Conservation (phyloP, 2,113 vertebrate genomes). For the Pomatostomus ruficeps region DNA sequence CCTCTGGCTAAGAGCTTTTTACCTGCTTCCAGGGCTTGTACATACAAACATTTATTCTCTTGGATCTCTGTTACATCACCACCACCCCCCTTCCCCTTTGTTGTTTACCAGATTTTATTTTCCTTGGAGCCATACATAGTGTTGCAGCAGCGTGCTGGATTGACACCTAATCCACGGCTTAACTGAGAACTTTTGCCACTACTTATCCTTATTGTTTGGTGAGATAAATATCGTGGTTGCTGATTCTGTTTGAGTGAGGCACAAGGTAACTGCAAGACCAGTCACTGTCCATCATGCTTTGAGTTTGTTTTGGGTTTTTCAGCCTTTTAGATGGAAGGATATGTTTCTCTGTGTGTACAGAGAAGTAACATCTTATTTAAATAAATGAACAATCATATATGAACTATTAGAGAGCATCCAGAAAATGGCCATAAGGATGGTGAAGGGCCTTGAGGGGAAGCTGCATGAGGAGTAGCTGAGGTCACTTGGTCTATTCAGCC, state of each 20-base stretch:
- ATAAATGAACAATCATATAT: neutral
- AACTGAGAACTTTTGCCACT: neutral
- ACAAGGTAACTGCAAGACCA: neutral
- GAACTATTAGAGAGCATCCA: neutral
- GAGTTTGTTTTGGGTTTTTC: neutral
- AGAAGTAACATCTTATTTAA: neutral
- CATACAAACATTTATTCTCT: neutral
- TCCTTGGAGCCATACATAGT: neutral
- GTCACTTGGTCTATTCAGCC: neutral
- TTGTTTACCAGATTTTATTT: neutral
- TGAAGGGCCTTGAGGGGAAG: neutral
- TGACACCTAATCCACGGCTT: neutral
- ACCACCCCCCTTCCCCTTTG: neutral
- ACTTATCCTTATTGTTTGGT: neutral
- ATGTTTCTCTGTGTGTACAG: neutral
- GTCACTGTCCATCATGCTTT: neutral
- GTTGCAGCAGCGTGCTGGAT: neutral
- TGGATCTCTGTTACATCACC: neutral
- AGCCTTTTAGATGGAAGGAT: neutral
- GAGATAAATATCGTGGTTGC: neutral
- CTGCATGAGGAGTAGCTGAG: too few relatives aligned
- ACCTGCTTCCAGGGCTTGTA: neutral
- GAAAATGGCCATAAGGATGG: neutral
- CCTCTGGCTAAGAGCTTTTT: neutral
- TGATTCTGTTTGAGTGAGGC: neutral